A percentile compares a stretch with the other conserved stretches of the same genome.
Evolutionary conservation across 1,140 invertebrate species (phyloP).

Genomic region (Sinonovacula constricta): DNA sequence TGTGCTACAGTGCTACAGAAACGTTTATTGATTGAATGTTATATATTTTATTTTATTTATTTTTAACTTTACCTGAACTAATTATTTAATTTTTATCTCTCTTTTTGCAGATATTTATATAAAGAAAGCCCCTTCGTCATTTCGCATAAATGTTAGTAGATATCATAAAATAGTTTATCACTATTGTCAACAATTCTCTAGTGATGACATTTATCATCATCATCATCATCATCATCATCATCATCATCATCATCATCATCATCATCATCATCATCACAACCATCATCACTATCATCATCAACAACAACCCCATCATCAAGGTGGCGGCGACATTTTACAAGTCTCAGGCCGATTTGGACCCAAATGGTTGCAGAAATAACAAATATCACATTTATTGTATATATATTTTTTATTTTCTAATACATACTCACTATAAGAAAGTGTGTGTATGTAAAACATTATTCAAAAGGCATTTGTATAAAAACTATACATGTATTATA

Average conservation of each 20-base stretch:
- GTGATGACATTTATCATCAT: slow-evolving; percentile 4
- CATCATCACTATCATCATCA: no score
- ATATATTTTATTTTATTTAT: no score
- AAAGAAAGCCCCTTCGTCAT: no score
- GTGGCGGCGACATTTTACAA: not conserved
- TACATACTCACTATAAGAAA: not conserved
- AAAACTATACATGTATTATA: not conserved
- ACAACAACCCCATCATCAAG: not conserved
- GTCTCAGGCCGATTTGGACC: not conserved
- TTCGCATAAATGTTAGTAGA: no score
- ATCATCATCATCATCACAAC: slow-evolving; percentile 11
- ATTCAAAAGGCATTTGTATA: not conserved
- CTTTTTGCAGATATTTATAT: no score
- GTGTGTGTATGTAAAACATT: not conserved
- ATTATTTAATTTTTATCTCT: no score
- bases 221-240: slow-evolving; percentile 20
- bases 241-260: slow-evolving; percentile 10
- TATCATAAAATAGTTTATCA: no score
- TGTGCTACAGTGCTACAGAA: no score
- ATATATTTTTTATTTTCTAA: not conserved
- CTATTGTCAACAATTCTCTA: no score
- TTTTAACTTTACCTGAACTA: no score
- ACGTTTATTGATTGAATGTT: no score
- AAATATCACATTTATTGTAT: no score
- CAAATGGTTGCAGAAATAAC: not conserved